phyloP scores from a whole-genome alignment of 2,888 invertebrate species.

The Xiphydria camelus region DNA sequence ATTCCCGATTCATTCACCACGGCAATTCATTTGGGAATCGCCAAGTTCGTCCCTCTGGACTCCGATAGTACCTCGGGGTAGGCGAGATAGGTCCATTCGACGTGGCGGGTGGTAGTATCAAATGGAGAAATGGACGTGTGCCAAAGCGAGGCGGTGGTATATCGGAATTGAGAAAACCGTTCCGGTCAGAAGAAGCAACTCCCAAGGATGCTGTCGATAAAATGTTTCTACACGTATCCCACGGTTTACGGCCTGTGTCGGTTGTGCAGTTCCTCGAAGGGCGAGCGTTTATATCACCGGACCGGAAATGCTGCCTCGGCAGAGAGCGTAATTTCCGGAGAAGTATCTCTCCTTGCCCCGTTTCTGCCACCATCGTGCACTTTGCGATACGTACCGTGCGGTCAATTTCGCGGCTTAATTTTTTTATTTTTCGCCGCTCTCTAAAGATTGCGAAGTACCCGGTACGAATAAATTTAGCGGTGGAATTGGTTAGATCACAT shows the following conservation, averaged over 20 bases:
- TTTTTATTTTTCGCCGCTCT: no score
- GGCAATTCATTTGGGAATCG: no score
- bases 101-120: no score
- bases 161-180: neutral
- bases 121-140: no score
- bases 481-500: no score
- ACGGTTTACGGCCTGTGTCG: neutral
- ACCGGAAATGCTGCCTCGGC: slow-evolving; percentile 37
- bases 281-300: slow-evolving; percentile 30
- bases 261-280: neutral
- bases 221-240: neutral
- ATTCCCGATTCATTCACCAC: no score
- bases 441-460: no score
- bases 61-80: no score
- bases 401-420: slow-evolving; percentile 39
- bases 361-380: neutral
- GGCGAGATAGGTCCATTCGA: no score
- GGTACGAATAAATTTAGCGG: no score
- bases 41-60: no score
- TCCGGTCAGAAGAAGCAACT: neutral
- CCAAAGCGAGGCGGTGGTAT: no score
- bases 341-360: slow-evolving; percentile 30
- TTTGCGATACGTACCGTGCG: slow-evolving; percentile 7
- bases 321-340: slow-evolving; percentile 48
- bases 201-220: neutral